These are phyloP conservation scores for Monomorium pharaonis DNA, from an alignment of 1,140 invertebrate genomes.

Conservation along the genomic window DNA sequence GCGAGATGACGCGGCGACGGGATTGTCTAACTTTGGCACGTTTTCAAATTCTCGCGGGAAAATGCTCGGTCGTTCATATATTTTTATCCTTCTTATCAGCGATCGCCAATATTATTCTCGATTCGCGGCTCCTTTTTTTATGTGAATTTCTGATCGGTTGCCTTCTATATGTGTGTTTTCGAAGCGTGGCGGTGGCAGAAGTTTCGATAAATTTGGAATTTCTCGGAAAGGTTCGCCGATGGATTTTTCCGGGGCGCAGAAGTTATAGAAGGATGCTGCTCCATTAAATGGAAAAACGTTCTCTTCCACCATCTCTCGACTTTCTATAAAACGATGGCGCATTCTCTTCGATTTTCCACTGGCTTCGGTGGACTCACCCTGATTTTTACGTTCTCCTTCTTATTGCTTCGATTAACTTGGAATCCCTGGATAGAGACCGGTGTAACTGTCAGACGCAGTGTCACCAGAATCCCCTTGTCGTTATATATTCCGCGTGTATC, in stretches of 20 bases:
- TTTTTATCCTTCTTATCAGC: constrained; percentile 10
- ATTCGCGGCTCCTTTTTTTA: constrained; percentile 6
- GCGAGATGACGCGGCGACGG: background rate
- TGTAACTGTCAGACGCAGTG: constrained; percentile 40
- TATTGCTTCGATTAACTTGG: constrained; percentile 58
- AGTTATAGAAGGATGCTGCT: constrained; percentile 56
- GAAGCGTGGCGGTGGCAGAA: constrained; percentile 30
- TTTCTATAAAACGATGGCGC: constrained; percentile 46
- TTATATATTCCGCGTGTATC: constrained; percentile 54
- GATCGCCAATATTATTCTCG: constrained; percentile 23
- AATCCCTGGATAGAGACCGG: constrained; percentile 47
- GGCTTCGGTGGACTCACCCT: constrained; percentile 19
- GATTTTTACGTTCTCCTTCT: constrained; percentile 56
- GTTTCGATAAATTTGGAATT: constrained; percentile 52
- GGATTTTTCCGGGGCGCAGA: constrained; percentile 39
- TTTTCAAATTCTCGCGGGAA: constrained; percentile 12
- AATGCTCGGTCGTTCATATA: background rate
- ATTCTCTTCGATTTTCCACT: constrained; percentile 51
- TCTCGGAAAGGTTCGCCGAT: constrained; percentile 36
- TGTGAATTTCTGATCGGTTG: constrained; percentile 41
- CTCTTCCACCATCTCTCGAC: constrained; percentile 55
- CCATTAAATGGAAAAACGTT: constrained; percentile 61
- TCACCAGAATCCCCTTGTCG: constrained; percentile 36
- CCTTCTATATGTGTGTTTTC: constrained; percentile 16
- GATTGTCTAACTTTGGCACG: constrained; percentile 25